Evolutionary conservation across 2,797 vertebrate genomes (phyloP), one percentile per base, ranked within the genome.

Genomic region (Anabacerthia variegaticeps): DNA sequence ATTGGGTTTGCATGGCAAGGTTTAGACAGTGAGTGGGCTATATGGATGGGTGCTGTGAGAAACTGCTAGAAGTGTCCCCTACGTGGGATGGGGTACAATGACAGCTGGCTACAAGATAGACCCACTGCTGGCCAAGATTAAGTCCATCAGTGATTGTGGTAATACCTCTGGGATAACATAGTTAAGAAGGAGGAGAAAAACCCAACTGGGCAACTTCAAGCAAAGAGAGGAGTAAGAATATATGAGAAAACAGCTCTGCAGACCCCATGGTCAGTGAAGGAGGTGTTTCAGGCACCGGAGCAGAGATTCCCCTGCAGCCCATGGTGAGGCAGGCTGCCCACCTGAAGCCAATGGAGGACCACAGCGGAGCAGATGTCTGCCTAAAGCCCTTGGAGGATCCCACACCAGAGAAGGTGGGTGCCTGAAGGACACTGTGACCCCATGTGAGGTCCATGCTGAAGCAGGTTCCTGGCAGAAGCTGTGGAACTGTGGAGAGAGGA

Each of bases 1-100:
- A 27, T 18, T 51, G 12, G 15, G 6, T 41, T 62, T 46, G 19
- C 1, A 0, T 22, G 43, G 24, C 28, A 67, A 23, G 3, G 7
- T 37, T 54, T n/a, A 43, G 51, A 17, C 8, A 48, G 6, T 63
- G 43, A 69, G 36, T 2, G 12, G 15, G 2, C 5, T 43, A 6
- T 8, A 28, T 43, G 10, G 16, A 34, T 48, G 39, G 24, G 9
- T 34, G 21, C 46, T 81, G 14, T 26, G 39, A 62, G 55, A 62
- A 62, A 5, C 27, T 76, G 5, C 41, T 20, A 18, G 27, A 43
- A 56, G 19, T 7, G 23, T 75, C 6, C 30, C 8, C 12, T 61
- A 0, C 17, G 6, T 36, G 7, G 9, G 4, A 56, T 58, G 68
- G 26, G 41, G 36, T 5, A 39, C 49, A 55, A 24, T 21, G 7